A percentile compares a stretch with the other conserved stretches of the same genome.
Conservation (phyloP, 2,888 invertebrate genomes). For the Keiferia lycopersicella region DNA sequence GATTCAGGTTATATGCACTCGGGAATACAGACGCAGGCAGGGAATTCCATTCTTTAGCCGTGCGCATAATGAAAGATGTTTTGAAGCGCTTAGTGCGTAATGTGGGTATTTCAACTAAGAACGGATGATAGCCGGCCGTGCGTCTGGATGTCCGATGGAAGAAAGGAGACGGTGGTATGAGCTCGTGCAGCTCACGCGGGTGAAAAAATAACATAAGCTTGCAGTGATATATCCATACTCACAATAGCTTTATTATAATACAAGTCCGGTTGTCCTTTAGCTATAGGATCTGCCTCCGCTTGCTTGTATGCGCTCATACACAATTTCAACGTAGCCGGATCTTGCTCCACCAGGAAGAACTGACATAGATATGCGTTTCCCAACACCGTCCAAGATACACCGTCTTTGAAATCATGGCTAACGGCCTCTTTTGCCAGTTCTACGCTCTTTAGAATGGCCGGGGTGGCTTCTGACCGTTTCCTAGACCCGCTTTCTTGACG, state of each 20-base stretch:
- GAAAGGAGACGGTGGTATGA: no score
- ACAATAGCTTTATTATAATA: slow-evolving; percentile 93
- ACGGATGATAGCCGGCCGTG: no score
- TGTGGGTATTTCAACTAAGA: no score
- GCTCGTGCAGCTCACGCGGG: no score
- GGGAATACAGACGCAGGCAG: no score
- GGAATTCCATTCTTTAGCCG: no score
- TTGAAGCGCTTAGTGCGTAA: no score
- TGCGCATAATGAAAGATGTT: no score
- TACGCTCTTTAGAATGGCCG: slow-evolving; percentile 86
- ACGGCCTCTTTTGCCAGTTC: slow-evolving; percentile 92
- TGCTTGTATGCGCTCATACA: slow-evolving; percentile 91
- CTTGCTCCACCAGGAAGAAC: slow-evolving; percentile 88
- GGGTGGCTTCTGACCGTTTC: slow-evolving; percentile 75
- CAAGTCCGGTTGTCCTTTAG: slow-evolving; percentile 88
- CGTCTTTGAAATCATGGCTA: slow-evolving; percentile 87
- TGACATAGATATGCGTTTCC: slow-evolving; percentile 92
- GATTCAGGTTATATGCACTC: no score
- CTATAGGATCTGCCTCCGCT: slow-evolving; percentile 86
- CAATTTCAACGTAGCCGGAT: slow-evolving; percentile 85
- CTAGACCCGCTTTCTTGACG: slow-evolving; percentile 81
- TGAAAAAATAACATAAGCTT: no score
- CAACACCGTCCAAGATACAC: slow-evolving; percentile 90
- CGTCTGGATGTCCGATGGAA: no score
- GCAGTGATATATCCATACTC: slow-evolving; percentile 75